phyloP scores from a whole-genome alignment of 2,888 invertebrate genomes.

The Ophion ellenae region DNA sequence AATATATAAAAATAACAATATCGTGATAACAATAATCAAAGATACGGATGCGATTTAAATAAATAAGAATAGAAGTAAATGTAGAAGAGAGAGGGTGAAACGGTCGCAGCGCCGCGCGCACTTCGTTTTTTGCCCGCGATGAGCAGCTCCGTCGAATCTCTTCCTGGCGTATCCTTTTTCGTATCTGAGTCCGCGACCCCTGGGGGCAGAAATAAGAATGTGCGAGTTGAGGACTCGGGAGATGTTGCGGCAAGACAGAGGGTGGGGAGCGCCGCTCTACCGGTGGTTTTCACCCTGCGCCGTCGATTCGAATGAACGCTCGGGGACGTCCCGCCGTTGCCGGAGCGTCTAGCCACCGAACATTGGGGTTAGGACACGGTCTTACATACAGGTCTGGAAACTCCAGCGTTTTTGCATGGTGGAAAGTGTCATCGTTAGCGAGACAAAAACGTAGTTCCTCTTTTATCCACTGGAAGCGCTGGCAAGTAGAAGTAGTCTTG shows the following conservation, averaged over 20 bases:
- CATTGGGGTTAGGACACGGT: not conserved
- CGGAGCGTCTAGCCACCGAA: constrained; percentile 78
- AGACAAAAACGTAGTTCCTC: too few species aligned
- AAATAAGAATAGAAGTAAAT: not conserved
- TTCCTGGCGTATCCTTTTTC: constrained; percentile 16
- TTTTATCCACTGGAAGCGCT: too few species aligned
- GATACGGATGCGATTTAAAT: too few species aligned
- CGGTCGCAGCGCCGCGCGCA: not conserved
- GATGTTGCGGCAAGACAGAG: constrained; percentile 40
- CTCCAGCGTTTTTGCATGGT: too few species aligned
- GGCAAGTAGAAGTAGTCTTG: too few species aligned
- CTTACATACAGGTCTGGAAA: too few species aligned
- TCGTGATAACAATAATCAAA: too few species aligned
- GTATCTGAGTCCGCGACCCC: constrained; percentile 72
- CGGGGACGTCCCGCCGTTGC: constrained; percentile 68
- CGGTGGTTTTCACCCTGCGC: constrained; percentile 27
- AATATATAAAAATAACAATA: too few species aligned
- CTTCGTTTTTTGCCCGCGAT: not conserved
- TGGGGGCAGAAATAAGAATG: constrained; percentile 80
- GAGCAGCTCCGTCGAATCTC: constrained; percentile 18
- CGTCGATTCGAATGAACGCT: constrained; percentile 76
- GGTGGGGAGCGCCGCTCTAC: constrained; percentile 64
- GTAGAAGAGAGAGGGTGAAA: not conserved
- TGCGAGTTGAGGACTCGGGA: constrained; percentile 70
- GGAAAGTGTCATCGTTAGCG: too few species aligned